phyloP scores from a whole-genome alignment of 1,140 invertebrate species.

The Laodelphax striatellus region DNA sequence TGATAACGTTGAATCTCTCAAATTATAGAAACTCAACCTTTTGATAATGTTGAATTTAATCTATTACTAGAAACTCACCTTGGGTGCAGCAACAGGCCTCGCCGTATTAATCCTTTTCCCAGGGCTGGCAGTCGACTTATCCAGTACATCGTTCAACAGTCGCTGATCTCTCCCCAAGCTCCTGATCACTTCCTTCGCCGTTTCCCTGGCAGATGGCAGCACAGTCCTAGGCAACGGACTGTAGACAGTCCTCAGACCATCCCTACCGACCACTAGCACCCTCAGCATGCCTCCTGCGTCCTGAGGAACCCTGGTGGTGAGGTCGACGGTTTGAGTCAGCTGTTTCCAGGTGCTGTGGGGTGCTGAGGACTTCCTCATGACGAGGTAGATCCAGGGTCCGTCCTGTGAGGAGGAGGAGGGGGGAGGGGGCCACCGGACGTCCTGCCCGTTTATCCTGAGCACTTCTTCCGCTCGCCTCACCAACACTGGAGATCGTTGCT shows the following conservation, averaged over 20 bases:
- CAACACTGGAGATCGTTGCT: slow-evolving; percentile 47
- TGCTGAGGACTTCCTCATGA: slow-evolving; percentile 39
- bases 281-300: slow-evolving; percentile 40
- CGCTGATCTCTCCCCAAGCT: neutral
- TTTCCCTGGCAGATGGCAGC: slow-evolving; percentile 10
- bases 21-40: too few species aligned
- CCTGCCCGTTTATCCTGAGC: slow-evolving; percentile 32
- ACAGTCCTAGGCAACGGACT: slow-evolving; percentile 32
- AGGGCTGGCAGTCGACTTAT: neutral
- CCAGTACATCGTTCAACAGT: neutral
- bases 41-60: too few species aligned
- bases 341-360: slow-evolving; percentile 16
- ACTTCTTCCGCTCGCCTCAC: slow-evolving; percentile 51
- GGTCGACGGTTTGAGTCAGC: slow-evolving; percentile 46
- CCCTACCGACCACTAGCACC: slow-evolving; percentile 49
- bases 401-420: slow-evolving; percentile 27
- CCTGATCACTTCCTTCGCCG: neutral
- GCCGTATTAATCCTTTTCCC: neutral
- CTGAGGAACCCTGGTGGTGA: slow-evolving; percentile 44
- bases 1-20: too few species aligned
- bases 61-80: neutral
- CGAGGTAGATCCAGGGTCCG: slow-evolving; percentile 49
- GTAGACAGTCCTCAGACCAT: slow-evolving; percentile 52
- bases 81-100: neutral
- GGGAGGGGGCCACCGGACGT: slow-evolving; percentile 44